Percentiles rank a stretch among this genome's conserved stretches.
Evolutionary conservation across 2,888 invertebrate species (phyloP).

Genomic region (Osmoderma eremita): DNA sequence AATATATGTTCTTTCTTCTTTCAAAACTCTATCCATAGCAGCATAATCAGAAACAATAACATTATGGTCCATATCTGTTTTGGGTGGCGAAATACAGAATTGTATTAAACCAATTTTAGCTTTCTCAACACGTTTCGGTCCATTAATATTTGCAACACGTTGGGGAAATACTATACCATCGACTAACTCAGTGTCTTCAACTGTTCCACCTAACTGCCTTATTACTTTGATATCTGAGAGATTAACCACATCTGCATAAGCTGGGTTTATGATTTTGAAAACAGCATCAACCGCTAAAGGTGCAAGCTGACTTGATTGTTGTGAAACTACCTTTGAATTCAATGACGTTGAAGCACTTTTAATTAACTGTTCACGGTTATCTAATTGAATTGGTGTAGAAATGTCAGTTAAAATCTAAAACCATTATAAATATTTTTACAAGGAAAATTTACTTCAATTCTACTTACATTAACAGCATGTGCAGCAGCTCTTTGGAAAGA

Average conservation of each 20-base stretch:
- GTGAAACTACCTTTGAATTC: slow-evolving; percentile 98
- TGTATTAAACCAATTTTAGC: slow-evolving; percentile 99
- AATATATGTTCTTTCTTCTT: slow-evolving; percentile 97
- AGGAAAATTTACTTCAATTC: not conserved
- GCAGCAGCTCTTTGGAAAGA: slow-evolving; percentile 90
- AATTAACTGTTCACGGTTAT: slow-evolving; percentile 86
- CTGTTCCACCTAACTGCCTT: slow-evolving; percentile 94
- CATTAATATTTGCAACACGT: slow-evolving; percentile 87
- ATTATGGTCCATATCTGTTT: slow-evolving; percentile 99
- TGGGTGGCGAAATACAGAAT: slow-evolving; percentile 99
- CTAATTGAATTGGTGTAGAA: slow-evolving; percentile 86
- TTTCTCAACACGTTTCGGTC: slow-evolving; percentile 94
- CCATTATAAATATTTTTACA: slow-evolving; percentile 46
- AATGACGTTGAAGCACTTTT: slow-evolving; percentile 98
- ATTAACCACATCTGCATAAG: slow-evolving; percentile 79
- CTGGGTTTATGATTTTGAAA: slow-evolving; percentile 70
- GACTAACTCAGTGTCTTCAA: slow-evolving; percentile 95
- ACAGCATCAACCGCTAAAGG: slow-evolving; percentile 99
- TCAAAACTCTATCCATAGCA: slow-evolving; percentile 98
- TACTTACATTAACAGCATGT: slow-evolving; percentile 72
- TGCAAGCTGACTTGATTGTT: slow-evolving; percentile 94
- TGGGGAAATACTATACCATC: slow-evolving; percentile 96
- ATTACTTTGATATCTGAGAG: slow-evolving; percentile 97
- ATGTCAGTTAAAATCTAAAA: slow-evolving; percentile 78
- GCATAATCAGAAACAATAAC: slow-evolving; percentile 97